Evolutionary conservation across 1,140 invertebrate species (phyloP).

Genomic region (Atta cephalotes): DNA sequence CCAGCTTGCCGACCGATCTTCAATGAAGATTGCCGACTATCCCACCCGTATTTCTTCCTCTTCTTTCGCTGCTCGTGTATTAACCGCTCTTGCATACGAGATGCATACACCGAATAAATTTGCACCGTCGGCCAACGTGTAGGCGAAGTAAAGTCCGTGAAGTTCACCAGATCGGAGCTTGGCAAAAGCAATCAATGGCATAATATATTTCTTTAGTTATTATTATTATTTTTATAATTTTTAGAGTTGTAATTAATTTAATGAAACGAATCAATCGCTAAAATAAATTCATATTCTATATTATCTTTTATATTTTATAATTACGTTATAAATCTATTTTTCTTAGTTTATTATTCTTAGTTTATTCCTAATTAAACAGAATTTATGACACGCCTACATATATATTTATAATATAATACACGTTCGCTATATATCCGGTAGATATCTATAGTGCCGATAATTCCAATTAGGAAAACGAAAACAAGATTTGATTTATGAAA

Average conservation of each 20-base stretch:
- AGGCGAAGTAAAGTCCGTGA: not conserved
- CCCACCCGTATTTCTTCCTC: slow-evolving; percentile 40
- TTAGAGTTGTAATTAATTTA: too few relatives aligned
- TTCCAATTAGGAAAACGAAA: not conserved
- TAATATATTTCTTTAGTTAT: too few relatives aligned
- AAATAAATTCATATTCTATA: too few relatives aligned
- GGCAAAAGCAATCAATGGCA: not conserved
- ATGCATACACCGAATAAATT: slow-evolving; percentile 32
- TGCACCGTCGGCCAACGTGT: not conserved
- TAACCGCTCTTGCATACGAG: slow-evolving; percentile 18
- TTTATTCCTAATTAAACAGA: too few relatives aligned
- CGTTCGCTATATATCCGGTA: not conserved
- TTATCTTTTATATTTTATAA: too few relatives aligned
- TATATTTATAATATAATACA: not conserved
- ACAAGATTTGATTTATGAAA: slow-evolving; percentile 24
- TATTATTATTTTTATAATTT: too few relatives aligned
- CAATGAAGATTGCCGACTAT: slow-evolving; percentile 62
- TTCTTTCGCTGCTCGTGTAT: slow-evolving; percentile 39
- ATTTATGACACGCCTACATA: not conserved
- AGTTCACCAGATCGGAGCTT: not conserved
- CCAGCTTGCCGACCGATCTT: slow-evolving; percentile 58
- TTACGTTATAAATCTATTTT: too few relatives aligned
- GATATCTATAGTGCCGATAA: not conserved
- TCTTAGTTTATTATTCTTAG: too few relatives aligned
- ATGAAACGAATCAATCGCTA: too few relatives aligned